Base-by-base conservation (phyloP, 1,140 invertebrate species). In the Helicoverpa zea region DNA sequence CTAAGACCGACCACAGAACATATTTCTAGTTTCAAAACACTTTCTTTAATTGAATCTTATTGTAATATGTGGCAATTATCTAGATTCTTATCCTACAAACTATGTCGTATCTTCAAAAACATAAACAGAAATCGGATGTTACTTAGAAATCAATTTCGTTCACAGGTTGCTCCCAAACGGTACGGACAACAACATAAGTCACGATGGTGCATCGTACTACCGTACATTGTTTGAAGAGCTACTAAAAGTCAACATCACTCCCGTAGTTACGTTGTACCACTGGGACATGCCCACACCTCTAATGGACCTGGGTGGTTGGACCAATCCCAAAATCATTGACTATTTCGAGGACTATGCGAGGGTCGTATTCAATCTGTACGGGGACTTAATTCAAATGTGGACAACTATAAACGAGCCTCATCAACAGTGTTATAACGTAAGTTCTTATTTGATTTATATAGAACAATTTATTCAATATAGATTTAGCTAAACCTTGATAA, bases 271-370 rank as follows among this genome's bases (percentile, higher is more conserved):
- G 3, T 91, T 97, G 64, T 96, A 95, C 84, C 96, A 96, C 83
- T 96, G 96, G 94, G 96, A 97, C 88, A 87, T 96, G 77, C 96
- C 96, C 0, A 94, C 96, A 76, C 58, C 91, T 2, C 85, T 97
- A 2, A 95, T 96, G 94, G 95, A 96, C 2, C 86, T 96, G 14
- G 97, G 97, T 4, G 96, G 96, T 10, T 97, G 96, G 96, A 89
- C 91, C 0, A 97, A 97, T 88, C 91, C 94, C 2, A 86, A 95
- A 61, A 95, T 97, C 68, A 93, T 95, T 2, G 94, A 96, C 73
- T 96, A 95, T 92, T 97, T 96, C 81, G 95, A 94, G 70, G 96
- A 97, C 86, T 97, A 96, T 84, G 96, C 97, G 0, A 91, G 95
- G 80, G 82, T 97, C 3, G 93, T 96, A 1, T 96, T 97, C 75